phyloP scores from a whole-genome alignment of 2,797 vertebrate genomes.

The Falco berigora region DNA sequence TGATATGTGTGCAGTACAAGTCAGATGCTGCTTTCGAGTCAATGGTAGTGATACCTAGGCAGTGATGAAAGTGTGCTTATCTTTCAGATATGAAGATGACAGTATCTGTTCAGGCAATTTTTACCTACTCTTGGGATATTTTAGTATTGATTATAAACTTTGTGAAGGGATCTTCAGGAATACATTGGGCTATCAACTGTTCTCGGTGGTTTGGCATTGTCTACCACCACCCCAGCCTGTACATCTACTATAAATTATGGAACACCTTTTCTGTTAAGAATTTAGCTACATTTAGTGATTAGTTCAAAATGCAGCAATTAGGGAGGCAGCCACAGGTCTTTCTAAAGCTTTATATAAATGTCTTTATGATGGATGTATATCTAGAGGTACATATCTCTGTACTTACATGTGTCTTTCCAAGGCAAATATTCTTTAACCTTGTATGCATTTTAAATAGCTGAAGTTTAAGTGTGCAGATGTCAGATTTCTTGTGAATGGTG shows the following conservation, averaged over 20 bases:
- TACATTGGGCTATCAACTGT: rapidly evolving
- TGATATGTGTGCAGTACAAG: background rate
- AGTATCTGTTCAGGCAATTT: background rate
- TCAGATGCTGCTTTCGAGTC: background rate
- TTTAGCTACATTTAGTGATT: background rate
- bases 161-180: background rate
- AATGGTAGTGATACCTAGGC: background rate
- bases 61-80: background rate
- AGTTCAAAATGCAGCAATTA: background rate
- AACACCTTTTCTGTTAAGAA: background rate
- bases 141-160: background rate
- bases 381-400: rapidly evolving
- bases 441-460: background rate
- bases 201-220: rapidly evolving
- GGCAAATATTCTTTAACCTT: background rate
- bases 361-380: background rate
- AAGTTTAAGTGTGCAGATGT: background rate
- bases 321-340: background rate
- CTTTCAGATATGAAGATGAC: background rate
- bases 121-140: background rate
- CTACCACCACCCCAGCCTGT: background rate
- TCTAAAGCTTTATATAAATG: background rate
- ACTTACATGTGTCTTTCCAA: background rate
- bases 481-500: background rate
- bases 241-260: background rate